Base-by-base conservation (phyloP, 2,888 invertebrate species). In the Sarcophaga subvicina region DNA sequence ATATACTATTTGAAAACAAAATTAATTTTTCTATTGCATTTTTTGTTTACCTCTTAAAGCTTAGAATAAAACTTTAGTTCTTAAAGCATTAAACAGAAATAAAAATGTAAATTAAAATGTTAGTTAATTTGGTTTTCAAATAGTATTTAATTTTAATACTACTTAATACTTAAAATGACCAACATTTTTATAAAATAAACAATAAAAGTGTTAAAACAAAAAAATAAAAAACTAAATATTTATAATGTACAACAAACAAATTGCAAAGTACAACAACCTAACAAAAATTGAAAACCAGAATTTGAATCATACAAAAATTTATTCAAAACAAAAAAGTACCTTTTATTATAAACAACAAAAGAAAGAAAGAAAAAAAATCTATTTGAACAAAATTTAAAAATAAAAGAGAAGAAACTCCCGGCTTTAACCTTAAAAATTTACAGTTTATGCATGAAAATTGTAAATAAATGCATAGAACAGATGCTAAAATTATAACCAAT, bases 381-480 rank as follows among this genome's bases (percentile, higher is more conserved):
- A 37, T 37, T 37, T 37, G 60, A 72, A 54, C 14, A 60, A 71
- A 62, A 25, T n/a, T 27, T 10, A 71, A 27, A 70, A 64, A 75
- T 54, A 54, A 70, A 27, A 76, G 25, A 14, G 62, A 10, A 69
- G 45, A 69, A 22, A 66, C 25, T 75, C 73, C 14, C 77, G 83
- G 83, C 70, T 59, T 49, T 71, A 79, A 70, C 67, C 22, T 69
- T 63, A 49, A 60, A 76, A 81, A 75, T 59, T n/a, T 78, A 82
- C 82, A 83, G 84, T 77, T 84, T 82, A 45, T 84, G 88, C 80
- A 80, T 82, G 87, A 88, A 87, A 88, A 87, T 87, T 82, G 69
- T 62, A 62, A 78, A 67, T 54, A 86, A 85, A 84, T 78, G 76
- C 80, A 89, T 89, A 88, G 90, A 88, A 89, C 77, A 76, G 87